Evolutionary conservation across 2,797 vertebrate species (phyloP).

Genomic region (Ambastaia sidthimunki): DNA sequence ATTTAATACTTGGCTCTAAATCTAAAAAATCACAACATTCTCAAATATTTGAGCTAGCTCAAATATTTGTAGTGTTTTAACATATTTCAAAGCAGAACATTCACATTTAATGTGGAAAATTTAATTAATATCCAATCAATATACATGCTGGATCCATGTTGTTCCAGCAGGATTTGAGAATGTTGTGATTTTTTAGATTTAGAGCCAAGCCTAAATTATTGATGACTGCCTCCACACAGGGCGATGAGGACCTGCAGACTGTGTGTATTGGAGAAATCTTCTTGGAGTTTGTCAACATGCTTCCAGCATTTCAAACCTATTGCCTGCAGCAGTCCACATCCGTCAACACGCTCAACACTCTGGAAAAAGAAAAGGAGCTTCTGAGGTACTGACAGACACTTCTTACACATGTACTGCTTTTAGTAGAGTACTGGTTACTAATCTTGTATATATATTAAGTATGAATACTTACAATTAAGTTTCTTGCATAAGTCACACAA

Average conservation of each 20-base stretch:
- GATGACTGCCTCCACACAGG: conserved; percentile 70
- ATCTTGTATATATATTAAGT: no score
- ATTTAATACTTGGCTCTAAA: no score
- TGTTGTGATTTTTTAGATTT: no score
- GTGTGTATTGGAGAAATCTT: conserved; percentile 93
- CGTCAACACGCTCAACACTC: conserved; percentile 86
- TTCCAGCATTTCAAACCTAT: conserved; percentile 95
- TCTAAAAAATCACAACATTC: no score
- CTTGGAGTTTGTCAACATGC: conserved; percentile 93
- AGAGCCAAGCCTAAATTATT: not conserved
- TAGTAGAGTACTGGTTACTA: conserved; percentile 28
- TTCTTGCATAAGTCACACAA: no score
- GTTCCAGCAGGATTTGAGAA: no score
- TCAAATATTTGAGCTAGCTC: not conserved
- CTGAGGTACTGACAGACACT: conserved; percentile 78
- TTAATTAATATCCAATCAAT: no score
- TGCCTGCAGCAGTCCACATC: conserved; percentile 92
- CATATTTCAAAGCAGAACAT: not conserved
- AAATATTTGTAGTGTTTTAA: not conserved
- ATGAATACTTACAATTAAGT: not conserved
- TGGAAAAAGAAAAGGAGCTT: conserved; percentile 94
- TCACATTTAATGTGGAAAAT: not conserved
- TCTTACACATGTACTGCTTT: not conserved
- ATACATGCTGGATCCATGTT: no score
- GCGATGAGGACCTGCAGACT: conserved; percentile 87